Conservation (phyloP, 2,888 invertebrate genomes). For the Ptychoptera contaminata region DNA sequence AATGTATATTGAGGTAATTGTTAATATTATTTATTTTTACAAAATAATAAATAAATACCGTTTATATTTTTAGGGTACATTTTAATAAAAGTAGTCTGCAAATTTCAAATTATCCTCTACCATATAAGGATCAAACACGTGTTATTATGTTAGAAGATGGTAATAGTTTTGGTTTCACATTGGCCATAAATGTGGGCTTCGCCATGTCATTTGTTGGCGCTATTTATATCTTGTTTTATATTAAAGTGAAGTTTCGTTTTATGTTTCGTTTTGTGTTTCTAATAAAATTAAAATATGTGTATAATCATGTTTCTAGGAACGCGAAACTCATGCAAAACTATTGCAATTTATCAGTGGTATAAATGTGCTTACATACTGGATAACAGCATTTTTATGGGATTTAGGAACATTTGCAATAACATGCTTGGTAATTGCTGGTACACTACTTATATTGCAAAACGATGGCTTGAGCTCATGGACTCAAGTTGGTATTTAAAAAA, state of each 20-base stretch:
- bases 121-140: no score
- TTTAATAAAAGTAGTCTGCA: no score
- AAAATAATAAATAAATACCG: not conserved
- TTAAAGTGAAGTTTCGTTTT: conserved; percentile 39
- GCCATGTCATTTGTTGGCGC: conserved; percentile 51
- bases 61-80: no score
- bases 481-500: no score
- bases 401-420: conserved; percentile 39
- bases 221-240: conserved; percentile 41
- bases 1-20: conserved; percentile 32
- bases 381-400: conserved; percentile 43
- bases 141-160: conserved; percentile 7
- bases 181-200: conserved; percentile 49
- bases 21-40: not conserved
- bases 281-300: no score
- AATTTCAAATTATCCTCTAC: conserved; percentile 51
- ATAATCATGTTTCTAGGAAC: conserved; percentile 39
- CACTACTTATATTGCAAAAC: no score
- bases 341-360: conserved; percentile 64
- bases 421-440: no score
- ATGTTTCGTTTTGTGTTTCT: not conserved
- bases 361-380: conserved; percentile 53
- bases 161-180: no score
- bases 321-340: conserved; percentile 55
- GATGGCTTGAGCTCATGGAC: no score